Percentiles rank a stretch among this genome's conserved stretches.
phyloP scores from a whole-genome alignment of 2,113 vertebrate genomes.

The Rissa tridactyla region DNA sequence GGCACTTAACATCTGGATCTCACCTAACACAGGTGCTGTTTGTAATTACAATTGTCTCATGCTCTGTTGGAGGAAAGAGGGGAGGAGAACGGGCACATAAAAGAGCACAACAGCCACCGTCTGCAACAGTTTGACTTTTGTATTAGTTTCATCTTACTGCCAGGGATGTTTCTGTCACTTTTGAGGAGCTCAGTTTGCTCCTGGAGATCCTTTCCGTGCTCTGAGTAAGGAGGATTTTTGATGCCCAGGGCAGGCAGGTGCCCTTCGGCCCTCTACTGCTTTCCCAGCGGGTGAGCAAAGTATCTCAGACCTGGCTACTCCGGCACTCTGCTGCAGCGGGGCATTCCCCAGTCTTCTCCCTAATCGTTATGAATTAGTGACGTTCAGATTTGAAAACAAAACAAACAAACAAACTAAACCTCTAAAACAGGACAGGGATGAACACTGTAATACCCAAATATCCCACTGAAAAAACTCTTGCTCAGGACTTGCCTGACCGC shows the following conservation, averaged over 20 bases:
- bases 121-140: neutral
- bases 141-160: neutral
- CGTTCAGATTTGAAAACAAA: neutral
- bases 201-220: neutral
- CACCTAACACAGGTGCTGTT: neutral
- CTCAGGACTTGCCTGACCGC: neutral
- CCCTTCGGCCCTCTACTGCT: neutral
- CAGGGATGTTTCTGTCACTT: neutral
- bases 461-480: neutral
- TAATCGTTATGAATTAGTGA: neutral
- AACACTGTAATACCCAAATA: neutral
- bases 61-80: neutral
- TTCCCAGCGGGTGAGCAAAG: fast-evolving
- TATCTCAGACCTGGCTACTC: neutral
- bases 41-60: neutral
- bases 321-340: too few relatives aligned
- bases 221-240: neutral
- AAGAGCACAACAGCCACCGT: neutral
- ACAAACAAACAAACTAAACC: neutral
- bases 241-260: neutral
- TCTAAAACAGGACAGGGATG: neutral
- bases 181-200: neutral
- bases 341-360: neutral
- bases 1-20: neutral
- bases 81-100: neutral